A percentile compares a stretch with the other conserved stretches of the same genome.
These are phyloP conservation scores for Synergus japonicus DNA, from an alignment of 2,888 invertebrate species.

Conservation along the genomic window DNA sequence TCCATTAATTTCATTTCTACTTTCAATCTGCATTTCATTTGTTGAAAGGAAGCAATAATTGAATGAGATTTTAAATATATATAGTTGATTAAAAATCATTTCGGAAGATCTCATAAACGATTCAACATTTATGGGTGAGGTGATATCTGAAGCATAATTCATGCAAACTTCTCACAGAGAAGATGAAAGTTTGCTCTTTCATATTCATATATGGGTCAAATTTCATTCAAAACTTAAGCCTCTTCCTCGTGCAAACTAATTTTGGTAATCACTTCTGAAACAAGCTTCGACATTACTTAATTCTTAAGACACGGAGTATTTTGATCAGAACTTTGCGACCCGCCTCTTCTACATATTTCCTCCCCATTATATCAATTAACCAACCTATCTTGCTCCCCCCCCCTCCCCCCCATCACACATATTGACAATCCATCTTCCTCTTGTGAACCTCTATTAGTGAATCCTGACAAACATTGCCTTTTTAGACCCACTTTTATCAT, in stretches of 20 bases:
- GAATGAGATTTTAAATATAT: background rate
- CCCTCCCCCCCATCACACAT: no score
- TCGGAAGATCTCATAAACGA: background rate
- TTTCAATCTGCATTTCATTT: background rate
- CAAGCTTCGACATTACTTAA: no score
- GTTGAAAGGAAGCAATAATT: background rate
- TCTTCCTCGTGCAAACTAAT: conserved; percentile 4
- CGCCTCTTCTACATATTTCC: no score
- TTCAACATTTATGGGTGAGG: conserved; percentile 24
- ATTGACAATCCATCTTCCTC: no score
- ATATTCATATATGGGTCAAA: conserved; percentile 28
- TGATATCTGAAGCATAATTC: conserved; percentile 1
- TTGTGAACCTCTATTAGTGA: no score
- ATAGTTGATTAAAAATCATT: background rate
- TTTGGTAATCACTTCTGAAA: conserved; percentile 14
- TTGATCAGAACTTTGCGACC: no score
- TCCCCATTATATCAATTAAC: no score
- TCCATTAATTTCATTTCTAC: background rate
- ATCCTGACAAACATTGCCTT: no score
- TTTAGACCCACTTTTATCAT: no score
- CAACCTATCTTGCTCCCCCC: no score
- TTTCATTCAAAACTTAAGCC: conserved; percentile 11
- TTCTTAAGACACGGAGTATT: no score
- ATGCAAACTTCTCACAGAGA: background rate
- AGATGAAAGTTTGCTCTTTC: conserved; percentile 20